Evolutionary conservation across 2,797 vertebrate species (phyloP).

Genomic region (Xyrichtys novacula): DNA sequence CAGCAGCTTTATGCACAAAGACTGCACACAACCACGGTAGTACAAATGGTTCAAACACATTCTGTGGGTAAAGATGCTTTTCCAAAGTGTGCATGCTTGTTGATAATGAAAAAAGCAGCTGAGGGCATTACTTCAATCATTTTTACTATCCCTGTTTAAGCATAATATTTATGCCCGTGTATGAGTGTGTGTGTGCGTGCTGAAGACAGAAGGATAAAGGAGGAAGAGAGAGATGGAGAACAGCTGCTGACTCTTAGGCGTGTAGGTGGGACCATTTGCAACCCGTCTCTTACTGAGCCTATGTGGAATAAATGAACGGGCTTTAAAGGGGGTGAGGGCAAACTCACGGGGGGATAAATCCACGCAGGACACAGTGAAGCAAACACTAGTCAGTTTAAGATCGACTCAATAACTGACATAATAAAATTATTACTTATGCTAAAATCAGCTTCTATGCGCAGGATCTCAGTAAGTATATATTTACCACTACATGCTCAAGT

Average conservation of each 20-base stretch:
- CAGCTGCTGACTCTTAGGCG: constrained; percentile 69
- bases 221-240: constrained; percentile 53
- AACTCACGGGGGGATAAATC: constrained; percentile 17
- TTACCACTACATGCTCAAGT: too few species aligned
- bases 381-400: constrained; percentile 1
- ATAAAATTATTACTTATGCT: too few species aligned
- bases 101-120: constrained; percentile 46
- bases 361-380: neutral
- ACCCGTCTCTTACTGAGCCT: constrained; percentile 61
- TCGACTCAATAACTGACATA: too few species aligned
- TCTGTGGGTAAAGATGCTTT: constrained; percentile 19
- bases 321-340: constrained; percentile 52
- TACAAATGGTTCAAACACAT: constrained; percentile 15
- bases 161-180: constrained; percentile 37
- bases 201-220: constrained; percentile 30
- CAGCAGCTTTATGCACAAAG: constrained; percentile 41
- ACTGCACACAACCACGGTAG: constrained; percentile 27
- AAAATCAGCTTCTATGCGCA: too few species aligned
- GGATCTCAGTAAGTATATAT: too few species aligned
- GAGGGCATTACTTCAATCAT: constrained; percentile 50
- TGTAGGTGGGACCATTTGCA: constrained; percentile 82
- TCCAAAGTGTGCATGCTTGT: constrained; percentile 13
- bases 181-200: constrained; percentile 19
- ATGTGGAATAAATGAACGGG: constrained; percentile 68
- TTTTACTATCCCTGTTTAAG: constrained; percentile 42